Conservation (phyloP, 2,888 invertebrate genomes). For the Melieria crassipennis region DNA sequence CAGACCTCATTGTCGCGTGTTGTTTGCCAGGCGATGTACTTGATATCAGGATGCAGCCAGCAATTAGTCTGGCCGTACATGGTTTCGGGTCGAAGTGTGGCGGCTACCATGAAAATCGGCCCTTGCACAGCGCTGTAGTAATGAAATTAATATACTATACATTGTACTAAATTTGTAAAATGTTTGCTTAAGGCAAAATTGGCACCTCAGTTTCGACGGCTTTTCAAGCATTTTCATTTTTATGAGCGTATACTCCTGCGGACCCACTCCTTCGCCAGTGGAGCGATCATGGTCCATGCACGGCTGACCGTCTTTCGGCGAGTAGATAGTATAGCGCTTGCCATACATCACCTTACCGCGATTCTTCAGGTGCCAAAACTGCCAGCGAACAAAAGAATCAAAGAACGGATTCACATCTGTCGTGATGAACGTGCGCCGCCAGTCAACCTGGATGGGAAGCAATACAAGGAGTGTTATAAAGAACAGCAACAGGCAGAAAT, state of each 20-base stretch:
- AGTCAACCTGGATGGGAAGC: slow-evolving; percentile 81
- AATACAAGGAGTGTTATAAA: not conserved
- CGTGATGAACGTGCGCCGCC: slow-evolving; percentile 98
- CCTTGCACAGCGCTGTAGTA: slow-evolving; percentile 51
- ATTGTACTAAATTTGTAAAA: not conserved
- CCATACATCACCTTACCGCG: slow-evolving; percentile 94
- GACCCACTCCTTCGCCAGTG: slow-evolving; percentile 96
- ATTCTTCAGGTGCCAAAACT: slow-evolving; percentile 85
- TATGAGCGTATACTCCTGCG: slow-evolving; percentile 96
- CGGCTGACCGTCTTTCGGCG: slow-evolving; percentile 95
- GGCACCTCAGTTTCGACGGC: slow-evolving; percentile 71
- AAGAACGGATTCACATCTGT: slow-evolving; percentile 98
- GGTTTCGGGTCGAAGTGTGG: slow-evolving; percentile 98
- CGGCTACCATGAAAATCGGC: slow-evolving; percentile 80
- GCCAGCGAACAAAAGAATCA: slow-evolving; percentile 98
- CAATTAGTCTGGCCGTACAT: slow-evolving; percentile 99
- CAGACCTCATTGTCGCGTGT: slow-evolving; percentile 78
- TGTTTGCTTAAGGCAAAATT: not conserved
- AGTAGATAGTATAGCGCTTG: slow-evolving; percentile 95
- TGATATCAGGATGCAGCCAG: slow-evolving; percentile 96
- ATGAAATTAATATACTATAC: not conserved
- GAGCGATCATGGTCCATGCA: slow-evolving; percentile 99
- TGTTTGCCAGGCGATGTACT: slow-evolving; percentile 87
- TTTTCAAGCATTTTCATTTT: slow-evolving; percentile 84
- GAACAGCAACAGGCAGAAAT: not conserved